phyloP scores from a whole-genome alignment of 2,113 vertebrate species.

The Laterallus jamaicensis region DNA sequence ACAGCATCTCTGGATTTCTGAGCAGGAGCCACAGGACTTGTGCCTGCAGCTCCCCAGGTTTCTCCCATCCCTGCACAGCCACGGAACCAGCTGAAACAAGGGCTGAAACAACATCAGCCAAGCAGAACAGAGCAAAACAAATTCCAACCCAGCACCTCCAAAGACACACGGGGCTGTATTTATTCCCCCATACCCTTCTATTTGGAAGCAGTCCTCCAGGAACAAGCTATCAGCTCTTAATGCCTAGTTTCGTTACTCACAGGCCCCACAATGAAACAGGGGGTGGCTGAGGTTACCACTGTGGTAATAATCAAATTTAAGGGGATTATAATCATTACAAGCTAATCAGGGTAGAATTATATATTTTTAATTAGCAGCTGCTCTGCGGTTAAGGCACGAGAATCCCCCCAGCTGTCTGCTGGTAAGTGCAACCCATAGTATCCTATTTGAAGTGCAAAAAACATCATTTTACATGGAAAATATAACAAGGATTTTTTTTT shows the following conservation, averaged over 20 bases:
- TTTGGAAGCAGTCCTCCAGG: not conserved
- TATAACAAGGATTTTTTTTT: not conserved
- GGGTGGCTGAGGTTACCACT: conserved; percentile 15
- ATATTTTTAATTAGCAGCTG: conserved; percentile 67
- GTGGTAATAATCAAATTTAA: conserved; percentile 55
- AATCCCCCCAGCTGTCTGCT: conserved; percentile 55
- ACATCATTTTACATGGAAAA: not conserved
- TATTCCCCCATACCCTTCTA: not conserved
- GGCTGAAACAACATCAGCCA: not conserved
- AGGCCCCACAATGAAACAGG: conserved; percentile 8
- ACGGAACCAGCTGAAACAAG: not conserved
- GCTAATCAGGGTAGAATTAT: conserved; percentile 52
- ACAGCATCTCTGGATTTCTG: not conserved
- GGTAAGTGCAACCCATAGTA: conserved; percentile 31
- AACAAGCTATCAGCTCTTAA: conserved; percentile 13
- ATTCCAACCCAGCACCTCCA: not conserved
- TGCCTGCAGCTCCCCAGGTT: not conserved
- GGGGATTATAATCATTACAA: conserved; percentile 56
- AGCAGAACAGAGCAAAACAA: not conserved
- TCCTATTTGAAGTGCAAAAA: conserved; percentile 22
- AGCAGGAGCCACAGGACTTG: not conserved
- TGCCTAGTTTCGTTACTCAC: not conserved
- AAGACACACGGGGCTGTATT: not conserved
- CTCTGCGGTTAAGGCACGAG: conserved; percentile 32
- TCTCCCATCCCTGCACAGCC: not conserved